Conservation (phyloP, 2,113 vertebrate species). For the Crotalus viridis region DNA sequence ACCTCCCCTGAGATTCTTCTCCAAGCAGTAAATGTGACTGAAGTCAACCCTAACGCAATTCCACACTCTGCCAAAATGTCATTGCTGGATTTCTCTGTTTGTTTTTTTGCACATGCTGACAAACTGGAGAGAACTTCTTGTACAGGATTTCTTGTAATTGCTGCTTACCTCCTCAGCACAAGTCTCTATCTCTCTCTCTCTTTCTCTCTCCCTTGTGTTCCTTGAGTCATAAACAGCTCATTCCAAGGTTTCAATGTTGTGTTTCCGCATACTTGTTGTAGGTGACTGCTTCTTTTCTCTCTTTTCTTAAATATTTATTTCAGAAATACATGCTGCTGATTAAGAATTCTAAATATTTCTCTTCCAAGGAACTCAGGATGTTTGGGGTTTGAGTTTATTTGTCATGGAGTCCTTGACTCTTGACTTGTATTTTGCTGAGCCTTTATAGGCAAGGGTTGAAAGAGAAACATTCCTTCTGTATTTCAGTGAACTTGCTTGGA, state of each 20-base stretch:
- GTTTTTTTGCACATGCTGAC: background rate
- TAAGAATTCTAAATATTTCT: conserved; percentile 23
- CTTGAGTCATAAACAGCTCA: conserved; percentile 3
- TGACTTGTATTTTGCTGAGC: conserved; percentile 4
- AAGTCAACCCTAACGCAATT: conserved; percentile 12
- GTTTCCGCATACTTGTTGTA: background rate
- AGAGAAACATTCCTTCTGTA: conserved; percentile 3
- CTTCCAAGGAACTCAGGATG: background rate
- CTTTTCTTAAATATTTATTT: conserved; percentile 8
- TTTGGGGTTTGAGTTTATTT: conserved; percentile 10
- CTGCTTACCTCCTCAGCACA: background rate
- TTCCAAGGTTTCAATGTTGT: background rate
- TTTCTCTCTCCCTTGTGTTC: background rate
- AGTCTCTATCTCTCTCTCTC: background rate
- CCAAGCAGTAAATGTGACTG: background rate
- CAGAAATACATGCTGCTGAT: conserved; percentile 19
- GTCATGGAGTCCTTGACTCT: background rate
- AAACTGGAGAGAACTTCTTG: conserved; percentile 15
- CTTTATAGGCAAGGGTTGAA: background rate
- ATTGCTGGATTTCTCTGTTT: conserved; percentile 1
- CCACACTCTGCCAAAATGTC: background rate
- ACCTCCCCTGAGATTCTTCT: conserved; percentile 11
- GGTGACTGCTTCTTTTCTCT: background rate
- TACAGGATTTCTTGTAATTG: conserved; percentile 4
- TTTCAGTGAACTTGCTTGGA: background rate